Base-by-base conservation (phyloP, 2,888 invertebrate species). In the Halictus ligatus region DNA sequence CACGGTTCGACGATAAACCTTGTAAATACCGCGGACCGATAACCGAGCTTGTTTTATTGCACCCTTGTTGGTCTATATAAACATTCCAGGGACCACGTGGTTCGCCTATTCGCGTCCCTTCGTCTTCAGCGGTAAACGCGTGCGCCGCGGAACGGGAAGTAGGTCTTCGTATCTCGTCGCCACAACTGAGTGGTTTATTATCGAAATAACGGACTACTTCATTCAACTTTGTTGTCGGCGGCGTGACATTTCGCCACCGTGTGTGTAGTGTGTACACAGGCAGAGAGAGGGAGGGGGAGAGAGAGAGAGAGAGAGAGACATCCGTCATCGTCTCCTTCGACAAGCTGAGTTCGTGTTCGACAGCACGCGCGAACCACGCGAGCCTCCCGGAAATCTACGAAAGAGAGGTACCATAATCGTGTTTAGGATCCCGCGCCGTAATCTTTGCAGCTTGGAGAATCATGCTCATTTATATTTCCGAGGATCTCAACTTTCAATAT, bases 161-260 rank as follows among this genome's bases (percentile, higher is more conserved):
- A 76, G 77, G 81, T 87, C 85, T 83, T 76, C 76, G 40, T 90
- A 87, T 90, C 81, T 80, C 40, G 25, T 60, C 72, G 58, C 29
- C 81, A 69, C 64, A 72, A 73, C 75, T 74, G 75, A 25, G 58
- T 25, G 60, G 1, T 25, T 5, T 64, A 83, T 82, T 75, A 82
- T 90, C 86, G 84, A 64, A 71, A 80, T 25, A 18, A 18, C 64
- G 18, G 29, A 71, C 77, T 83, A 73, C 80, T 86, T 77, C 76
- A 75, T 75, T 75, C 80, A 71, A 60, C 78, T 74, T 85, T 78
- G 78, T 72, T 40, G 60, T 72, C 29, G 18, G 64, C 67, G 18
- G 48, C 67, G 50, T 40, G 69, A 72, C 69, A 67, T 81, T 78
- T 64, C 64, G 43, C 67, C 58, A 77, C 35, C 54, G 64, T 71